These are phyloP conservation scores for Mimumesa dahlbomi DNA, from an alignment of 2,888 invertebrate genomes.

Conservation along the genomic window DNA sequence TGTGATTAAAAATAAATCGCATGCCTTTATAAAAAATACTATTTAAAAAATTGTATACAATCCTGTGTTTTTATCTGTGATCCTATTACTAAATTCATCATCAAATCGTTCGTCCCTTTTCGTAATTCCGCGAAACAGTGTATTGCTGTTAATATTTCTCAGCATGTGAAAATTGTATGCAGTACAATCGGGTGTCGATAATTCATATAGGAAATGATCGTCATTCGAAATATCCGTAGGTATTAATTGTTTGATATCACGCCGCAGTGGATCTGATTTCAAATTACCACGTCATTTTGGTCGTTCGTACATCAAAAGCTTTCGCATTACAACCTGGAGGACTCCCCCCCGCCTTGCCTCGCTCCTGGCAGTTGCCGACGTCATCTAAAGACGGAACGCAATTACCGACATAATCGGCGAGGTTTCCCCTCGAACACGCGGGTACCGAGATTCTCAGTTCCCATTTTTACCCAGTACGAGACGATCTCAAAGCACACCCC, in stretches of 20 bases:
- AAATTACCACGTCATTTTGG: conserved; percentile 39
- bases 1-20: too few species aligned
- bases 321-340: conserved; percentile 23
- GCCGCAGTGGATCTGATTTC: conserved; percentile 19
- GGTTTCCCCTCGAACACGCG: conserved; percentile 41
- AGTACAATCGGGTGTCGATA: too few species aligned
- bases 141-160: too few species aligned
- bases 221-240: conserved; percentile 1
- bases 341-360: conserved; percentile 10
- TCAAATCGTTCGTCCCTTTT: too few species aligned
- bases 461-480: conserved; percentile 52
- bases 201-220: too few species aligned
- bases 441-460: conserved; percentile 50
- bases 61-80: too few species aligned
- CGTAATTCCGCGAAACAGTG: too few species aligned
- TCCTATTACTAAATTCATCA: too few species aligned
- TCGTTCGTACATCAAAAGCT: conserved; percentile 47
- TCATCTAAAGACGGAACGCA: conserved; percentile 52
- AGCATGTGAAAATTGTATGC: too few species aligned
- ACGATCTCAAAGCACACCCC: conserved; percentile 64
- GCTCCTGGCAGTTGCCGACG: conserved; percentile 14
- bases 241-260: not conserved
- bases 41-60: too few species aligned
- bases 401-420: conserved; percentile 55
- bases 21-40: too few species aligned